A percentile compares a stretch with the other conserved stretches of the same genome.
These are phyloP conservation scores for Gymnodraco acuticeps DNA, from an alignment of 2,797 vertebrate genomes.

Conservation along the genomic window DNA sequence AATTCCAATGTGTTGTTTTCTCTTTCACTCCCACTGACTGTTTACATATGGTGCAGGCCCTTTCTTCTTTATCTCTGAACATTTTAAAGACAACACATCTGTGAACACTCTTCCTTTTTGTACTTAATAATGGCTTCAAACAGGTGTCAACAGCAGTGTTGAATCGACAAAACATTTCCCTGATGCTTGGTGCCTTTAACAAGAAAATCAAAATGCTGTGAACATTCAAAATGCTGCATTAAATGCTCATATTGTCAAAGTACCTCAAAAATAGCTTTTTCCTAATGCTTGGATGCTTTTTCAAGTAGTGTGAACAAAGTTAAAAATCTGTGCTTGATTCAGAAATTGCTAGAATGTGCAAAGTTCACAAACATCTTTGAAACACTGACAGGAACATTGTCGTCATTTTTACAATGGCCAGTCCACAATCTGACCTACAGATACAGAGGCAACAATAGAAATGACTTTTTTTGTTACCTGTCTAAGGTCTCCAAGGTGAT, in stretches of 20 bases:
- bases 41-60: conserved; percentile 33
- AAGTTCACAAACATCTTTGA: conserved; percentile 38
- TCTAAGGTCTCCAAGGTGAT: conserved; percentile 26
- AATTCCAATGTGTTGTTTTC: conserved; percentile 9
- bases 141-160: conserved; percentile 31
- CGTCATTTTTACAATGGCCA: background rate
- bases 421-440: conserved; percentile 20
- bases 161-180: conserved; percentile 65
- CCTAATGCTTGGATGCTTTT: conserved; percentile 1
- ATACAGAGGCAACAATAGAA: conserved; percentile 50
- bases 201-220: conserved; percentile 50
- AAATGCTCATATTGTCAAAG: conserved; percentile 36
- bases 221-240: conserved; percentile 58
- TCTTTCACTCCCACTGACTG: conserved; percentile 17
- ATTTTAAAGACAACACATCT: conserved; percentile 26
- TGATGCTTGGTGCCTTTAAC: conserved; percentile 48
- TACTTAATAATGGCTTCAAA: conserved; percentile 63
- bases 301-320: conserved; percentile 41
- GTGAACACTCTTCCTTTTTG: conserved; percentile 19
- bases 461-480: conserved; percentile 19
- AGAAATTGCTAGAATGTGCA: conserved; percentile 34
- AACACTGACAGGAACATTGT: conserved; percentile 20
- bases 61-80: conserved; percentile 15
- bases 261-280: background rate
- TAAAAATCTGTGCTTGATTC: conserved; percentile 54